Base-by-base conservation (phyloP, 2,797 vertebrate genomes). In the Nannoperca australis region DNA sequence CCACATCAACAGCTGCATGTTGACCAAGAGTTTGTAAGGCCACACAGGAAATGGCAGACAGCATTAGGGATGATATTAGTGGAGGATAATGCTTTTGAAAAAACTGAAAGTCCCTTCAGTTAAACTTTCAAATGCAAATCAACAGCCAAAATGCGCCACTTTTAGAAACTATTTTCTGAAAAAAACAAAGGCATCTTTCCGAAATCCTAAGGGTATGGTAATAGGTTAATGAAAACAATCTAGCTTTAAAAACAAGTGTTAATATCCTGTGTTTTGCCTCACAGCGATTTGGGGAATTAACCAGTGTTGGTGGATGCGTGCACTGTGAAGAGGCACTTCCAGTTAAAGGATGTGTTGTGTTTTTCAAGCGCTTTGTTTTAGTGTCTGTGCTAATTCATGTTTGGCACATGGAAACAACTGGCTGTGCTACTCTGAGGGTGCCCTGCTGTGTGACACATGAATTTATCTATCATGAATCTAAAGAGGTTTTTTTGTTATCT, bases 361-460 rank as follows among this genome's bases (percentile, higher is more conserved):
- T 70, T 55, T 58, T 63, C 53, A 53, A 51, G 45, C 2, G 3
- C 47, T 82, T 69, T 62, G 42, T 82, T 64, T n/a, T 55, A 5
- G 18, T 53, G 53, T 27, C 55, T 44, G 45, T 11, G 50, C 30
- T 78, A 34, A 81, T 80, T 85, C 58, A 45, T 74, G 34, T 71
- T 70, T 71, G 65, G 70, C 68, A 65, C 58, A n/a, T 42, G 13
- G 30, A 79, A 79, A 36, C 34, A 64, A 77, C 47, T 61, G 59
- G 38, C 62, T 61, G 66, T 65, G 58, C 47, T 66, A 5, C 58
- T 77, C 38, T 64, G 5, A n/a, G 22, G 15, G 72, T 9, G 20
- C 64, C 68, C 78, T 60, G 62, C 61, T 71, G 64, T 11, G 40
- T 69, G 53, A 66, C 68, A 65, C 76, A 60, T 68, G 64, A 27